phyloP scores from a whole-genome alignment of 2,797 vertebrate genomes.

The Sphenopsis melanotis region DNA sequence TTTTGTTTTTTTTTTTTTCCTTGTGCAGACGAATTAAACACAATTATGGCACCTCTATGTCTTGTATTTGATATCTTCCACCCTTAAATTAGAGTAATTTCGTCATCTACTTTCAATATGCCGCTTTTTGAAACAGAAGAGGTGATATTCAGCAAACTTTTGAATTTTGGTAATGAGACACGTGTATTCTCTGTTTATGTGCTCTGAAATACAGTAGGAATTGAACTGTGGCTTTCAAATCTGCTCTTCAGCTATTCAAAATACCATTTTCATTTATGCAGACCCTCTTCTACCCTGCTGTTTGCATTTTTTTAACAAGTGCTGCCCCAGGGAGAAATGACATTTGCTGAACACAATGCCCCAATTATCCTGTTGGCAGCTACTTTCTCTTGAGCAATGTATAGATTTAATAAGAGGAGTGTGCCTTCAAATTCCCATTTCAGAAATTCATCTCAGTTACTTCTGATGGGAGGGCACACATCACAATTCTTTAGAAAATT shows the following conservation, averaged over 20 bases:
- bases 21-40: not conserved
- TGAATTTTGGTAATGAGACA: not conserved
- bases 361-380: not conserved
- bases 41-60: not conserved
- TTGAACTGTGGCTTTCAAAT: not conserved
- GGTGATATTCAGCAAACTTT: not conserved
- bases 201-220: not conserved
- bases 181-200: not conserved
- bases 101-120: not conserved
- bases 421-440: not conserved
- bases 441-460: not conserved
- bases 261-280: not conserved
- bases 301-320: not conserved
- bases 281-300: not conserved
- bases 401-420: not conserved
- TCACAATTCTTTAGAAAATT: not conserved
- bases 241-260: not conserved
- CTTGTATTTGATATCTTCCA: not conserved
- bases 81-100: not conserved
- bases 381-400: not conserved
- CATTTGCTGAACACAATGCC: not conserved
- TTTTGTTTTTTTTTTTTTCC: not conserved
- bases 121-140: not conserved
- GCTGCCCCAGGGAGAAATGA: not conserved
- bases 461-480: not conserved